These are phyloP conservation scores for Eriocheir sinensis DNA, from an alignment of 1,140 invertebrate species.

Conservation along the genomic window DNA sequence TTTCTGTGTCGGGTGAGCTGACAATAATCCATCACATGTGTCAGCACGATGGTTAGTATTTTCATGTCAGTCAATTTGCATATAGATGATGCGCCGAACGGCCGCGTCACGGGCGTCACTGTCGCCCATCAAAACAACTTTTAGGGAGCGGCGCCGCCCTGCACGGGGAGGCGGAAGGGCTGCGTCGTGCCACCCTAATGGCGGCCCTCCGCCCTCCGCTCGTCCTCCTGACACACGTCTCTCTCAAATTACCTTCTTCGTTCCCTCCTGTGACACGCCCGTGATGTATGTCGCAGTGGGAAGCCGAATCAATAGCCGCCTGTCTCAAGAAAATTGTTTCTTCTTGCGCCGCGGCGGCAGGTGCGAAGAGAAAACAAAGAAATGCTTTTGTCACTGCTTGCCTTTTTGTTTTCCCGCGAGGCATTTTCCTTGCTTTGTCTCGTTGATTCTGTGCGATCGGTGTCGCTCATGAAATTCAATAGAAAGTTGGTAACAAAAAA, in stretches of 20 bases:
- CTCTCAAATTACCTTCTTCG: constrained; percentile 13
- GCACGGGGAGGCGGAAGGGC: neutral
- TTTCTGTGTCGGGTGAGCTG: neutral
- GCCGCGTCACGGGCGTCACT: neutral
- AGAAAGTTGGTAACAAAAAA: too few relatives aligned
- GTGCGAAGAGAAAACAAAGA: neutral
- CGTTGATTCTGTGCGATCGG: too few relatives aligned
- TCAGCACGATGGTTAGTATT: neutral
- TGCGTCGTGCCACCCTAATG: neutral
- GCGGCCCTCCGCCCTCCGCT: neutral
- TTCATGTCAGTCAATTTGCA: neutral
- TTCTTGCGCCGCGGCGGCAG: neutral
- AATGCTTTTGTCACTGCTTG: neutral
- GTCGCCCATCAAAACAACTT: neutral
- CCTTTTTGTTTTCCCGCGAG: neutral
- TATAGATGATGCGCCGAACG: neutral
- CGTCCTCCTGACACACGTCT: neutral
- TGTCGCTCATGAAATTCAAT: too few relatives aligned
- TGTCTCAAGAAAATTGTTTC: neutral
- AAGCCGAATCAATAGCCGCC: neutral
- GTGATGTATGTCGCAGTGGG: constrained; percentile 9
- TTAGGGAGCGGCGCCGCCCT: neutral
- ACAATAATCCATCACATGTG: neutral
- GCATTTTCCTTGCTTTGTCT: too few relatives aligned
- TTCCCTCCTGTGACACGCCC: neutral